Conservation (phyloP, 1,140 invertebrate genomes). For the Drosophila obscura region DNA sequence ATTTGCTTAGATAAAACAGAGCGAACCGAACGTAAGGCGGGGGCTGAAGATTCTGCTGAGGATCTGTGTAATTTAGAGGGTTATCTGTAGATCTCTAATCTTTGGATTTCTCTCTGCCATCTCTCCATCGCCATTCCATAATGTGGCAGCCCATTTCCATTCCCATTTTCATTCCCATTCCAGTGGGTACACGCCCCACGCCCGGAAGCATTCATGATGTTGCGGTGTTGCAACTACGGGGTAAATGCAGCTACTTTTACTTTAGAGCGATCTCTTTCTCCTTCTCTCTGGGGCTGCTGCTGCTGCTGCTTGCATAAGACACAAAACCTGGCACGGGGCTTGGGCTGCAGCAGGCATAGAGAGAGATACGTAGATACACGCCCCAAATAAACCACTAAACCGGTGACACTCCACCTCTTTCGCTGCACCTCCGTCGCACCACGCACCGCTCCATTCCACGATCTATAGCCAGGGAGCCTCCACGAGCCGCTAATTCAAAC, state of each 20-base stretch:
- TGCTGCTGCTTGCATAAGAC: slow-evolving; percentile 43
- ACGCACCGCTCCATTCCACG: neutral
- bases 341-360: slow-evolving; percentile 7
- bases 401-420: slow-evolving; percentile 48
- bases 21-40: neutral
- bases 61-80: neutral
- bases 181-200: slow-evolving; percentile 28
- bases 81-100: no score
- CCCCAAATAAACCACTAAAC: slow-evolving; percentile 58
- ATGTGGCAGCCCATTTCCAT: slow-evolving; percentile 33
- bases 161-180: slow-evolving; percentile 26
- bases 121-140: neutral
- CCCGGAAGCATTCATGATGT: slow-evolving; percentile 62
- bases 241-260: slow-evolving; percentile 65
- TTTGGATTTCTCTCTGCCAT: slow-evolving; percentile 4
- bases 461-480: slow-evolving; percentile 11
- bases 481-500: slow-evolving; percentile 69
- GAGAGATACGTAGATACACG: slow-evolving; percentile 47
- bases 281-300: slow-evolving; percentile 3
- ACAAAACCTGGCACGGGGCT: slow-evolving; percentile 10
- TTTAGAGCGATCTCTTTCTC: slow-evolving; percentile 47
- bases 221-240: slow-evolving; percentile 49
- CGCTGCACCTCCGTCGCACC: slow-evolving; percentile 13
- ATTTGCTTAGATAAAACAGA: slow-evolving; percentile 32
- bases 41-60: no score